Base-by-base conservation (phyloP, 2,113 vertebrate species). In the Platanista minor region DNA sequence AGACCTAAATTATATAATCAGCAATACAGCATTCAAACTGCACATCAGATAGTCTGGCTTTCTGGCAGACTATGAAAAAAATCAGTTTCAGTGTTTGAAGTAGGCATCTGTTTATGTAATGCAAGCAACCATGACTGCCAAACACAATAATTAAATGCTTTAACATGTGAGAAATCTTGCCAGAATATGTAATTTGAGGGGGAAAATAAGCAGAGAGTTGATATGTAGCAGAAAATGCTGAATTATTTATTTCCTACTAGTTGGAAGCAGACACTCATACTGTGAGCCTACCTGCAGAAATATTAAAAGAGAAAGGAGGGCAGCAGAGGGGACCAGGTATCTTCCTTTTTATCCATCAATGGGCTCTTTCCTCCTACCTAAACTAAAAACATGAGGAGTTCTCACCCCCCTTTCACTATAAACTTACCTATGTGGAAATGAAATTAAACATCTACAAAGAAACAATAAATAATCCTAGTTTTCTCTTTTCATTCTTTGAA, bases 71-170 rank as follows among this genome's bases (percentile, higher is more conserved):
- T 94, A 92, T 97, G 96, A 98, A 98, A 98, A 97, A 94, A 97
- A 83, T 90, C 94, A 87, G 62, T 87, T 96, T 81, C 82, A 82
- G 87, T 82, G 95, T 98, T 98, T 98, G 97, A 98, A 98, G 93
- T 96, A 67, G 92, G 96, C 97, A 98, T 98, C 98, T 98, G 96
- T 93, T 90, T 98, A 98, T 95, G 97, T 93, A 97, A 96, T 93
- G 95, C 82, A 97, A 98, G 97, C 98, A 98, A 94, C 86, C 96
- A 85, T 69, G 92, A 90, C 97, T 95, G 98, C 98, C 98, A 98
- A 98, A 98, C 92, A 98, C 77, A 98, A 92, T 97, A 98, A 97
- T 98, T 98, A 98, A 98, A 98, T 97, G 97, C 91, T 97, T 97
- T 97, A 97, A 98, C 96, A 98, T 97, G 88, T 94, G 92, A 96